Percentiles rank a stretch among this genome's conserved stretches.
Evolutionary conservation across 35 echinoderm and acorn worm species (phyloP).

Genomic region (Amphiura filiformis): DNA sequence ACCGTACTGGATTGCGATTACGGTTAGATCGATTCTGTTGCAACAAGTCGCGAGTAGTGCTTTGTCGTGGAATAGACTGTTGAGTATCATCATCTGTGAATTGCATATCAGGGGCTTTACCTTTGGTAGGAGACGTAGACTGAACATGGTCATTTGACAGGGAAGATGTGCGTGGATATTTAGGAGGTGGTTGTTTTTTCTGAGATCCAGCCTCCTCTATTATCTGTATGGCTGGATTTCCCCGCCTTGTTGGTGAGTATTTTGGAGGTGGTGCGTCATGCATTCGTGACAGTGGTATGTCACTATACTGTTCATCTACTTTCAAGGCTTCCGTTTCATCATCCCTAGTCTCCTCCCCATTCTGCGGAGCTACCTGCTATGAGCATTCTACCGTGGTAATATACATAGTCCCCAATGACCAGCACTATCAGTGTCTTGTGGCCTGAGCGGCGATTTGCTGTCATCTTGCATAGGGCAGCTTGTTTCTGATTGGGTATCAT

Average conservation of each 20-base stretch:
- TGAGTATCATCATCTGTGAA: background rate
- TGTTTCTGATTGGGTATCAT: background rate
- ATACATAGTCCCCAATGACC: constrained; percentile 82
- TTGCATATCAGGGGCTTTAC: no score
- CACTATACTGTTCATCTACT: background rate
- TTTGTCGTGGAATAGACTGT: background rate
- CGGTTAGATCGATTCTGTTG: background rate
- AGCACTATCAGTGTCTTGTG: background rate
- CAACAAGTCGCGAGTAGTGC: background rate
- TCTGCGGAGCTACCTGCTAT: constrained; percentile 29
- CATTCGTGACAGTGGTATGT: background rate
- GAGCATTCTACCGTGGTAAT: constrained; percentile 84
- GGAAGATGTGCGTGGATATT: background rate
- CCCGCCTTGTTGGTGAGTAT: background rate
- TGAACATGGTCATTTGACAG: background rate
- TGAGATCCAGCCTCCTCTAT: background rate
- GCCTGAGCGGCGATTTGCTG: background rate
- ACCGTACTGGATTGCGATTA: background rate
- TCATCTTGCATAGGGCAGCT: background rate
- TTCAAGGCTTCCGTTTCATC: background rate
- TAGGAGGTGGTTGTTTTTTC: background rate
- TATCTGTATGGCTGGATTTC: no score
- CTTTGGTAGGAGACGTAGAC: background rate
- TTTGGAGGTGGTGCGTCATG: background rate
- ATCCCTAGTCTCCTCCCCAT: background rate